Evolutionary conservation across 2,888 invertebrate species (phyloP).

Genomic region (Fabriciana adippe): DNA sequence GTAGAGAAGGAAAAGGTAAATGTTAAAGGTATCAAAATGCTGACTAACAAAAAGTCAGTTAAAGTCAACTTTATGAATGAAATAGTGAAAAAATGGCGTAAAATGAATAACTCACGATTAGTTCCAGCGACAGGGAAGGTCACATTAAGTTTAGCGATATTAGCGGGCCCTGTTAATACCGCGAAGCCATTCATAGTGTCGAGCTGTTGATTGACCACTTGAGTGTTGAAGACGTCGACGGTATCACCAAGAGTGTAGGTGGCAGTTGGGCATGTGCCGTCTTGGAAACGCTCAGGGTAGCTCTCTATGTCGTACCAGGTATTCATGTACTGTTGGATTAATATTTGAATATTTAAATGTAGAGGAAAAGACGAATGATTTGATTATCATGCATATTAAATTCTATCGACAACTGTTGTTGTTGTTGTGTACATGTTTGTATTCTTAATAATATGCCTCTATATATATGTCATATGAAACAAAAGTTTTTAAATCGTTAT

Average conservation of each 20-base stretch:
- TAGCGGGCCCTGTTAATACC: slow-evolving; percentile 75
- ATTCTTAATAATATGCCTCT: too few relatives aligned
- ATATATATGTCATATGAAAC: too few relatives aligned
- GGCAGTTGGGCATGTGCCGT: slow-evolving; percentile 31
- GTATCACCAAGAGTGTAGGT: neutral
- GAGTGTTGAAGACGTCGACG: slow-evolving; percentile 52
- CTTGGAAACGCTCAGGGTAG: slow-evolving; percentile 43
- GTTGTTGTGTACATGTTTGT: too few relatives aligned
- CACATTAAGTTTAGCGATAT: slow-evolving; percentile 53
- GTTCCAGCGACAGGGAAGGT: slow-evolving; percentile 63
- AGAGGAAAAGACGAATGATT: too few relatives aligned
- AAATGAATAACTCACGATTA: slow-evolving; percentile 38
- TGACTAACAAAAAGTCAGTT: neutral
- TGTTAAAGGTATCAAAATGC: neutral
- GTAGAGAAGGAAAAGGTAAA: neutral
- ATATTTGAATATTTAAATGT: neutral
- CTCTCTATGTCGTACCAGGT: slow-evolving; percentile 42
- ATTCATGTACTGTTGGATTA: slow-evolving; percentile 41
- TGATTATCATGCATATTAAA: too few relatives aligned
- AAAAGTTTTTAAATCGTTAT: too few relatives aligned
- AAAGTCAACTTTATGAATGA: neutral
- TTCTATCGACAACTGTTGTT: too few relatives aligned
- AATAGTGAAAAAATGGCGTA: neutral
- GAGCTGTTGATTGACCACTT: slow-evolving; percentile 52
- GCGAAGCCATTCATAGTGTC: slow-evolving; percentile 53